Conservation (phyloP, 2,888 invertebrate species). For the Pocota personata region DNA sequence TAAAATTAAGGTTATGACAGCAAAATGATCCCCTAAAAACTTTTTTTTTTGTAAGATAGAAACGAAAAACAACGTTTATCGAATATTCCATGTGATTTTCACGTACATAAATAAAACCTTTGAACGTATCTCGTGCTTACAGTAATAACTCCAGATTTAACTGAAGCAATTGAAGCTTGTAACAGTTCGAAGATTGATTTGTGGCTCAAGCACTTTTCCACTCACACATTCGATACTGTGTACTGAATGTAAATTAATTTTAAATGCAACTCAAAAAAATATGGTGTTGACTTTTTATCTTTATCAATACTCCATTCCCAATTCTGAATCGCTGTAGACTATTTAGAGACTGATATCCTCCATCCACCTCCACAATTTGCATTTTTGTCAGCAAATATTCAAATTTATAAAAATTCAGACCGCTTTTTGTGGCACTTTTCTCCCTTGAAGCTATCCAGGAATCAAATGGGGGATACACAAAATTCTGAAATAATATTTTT, state of each 20-base stretch:
- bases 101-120: no score
- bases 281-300: slow-evolving; percentile 9
- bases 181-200: no score
- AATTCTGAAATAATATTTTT: background rate
- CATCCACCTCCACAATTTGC: background rate
- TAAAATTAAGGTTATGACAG: no score
- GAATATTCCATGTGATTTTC: no score
- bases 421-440: background rate
- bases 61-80: no score
- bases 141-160: no score
- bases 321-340: background rate
- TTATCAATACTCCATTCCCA: background rate
- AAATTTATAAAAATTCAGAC: background rate
- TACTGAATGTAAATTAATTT: background rate
- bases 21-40: no score
- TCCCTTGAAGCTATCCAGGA: background rate
- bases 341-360: background rate
- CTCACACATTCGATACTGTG: background rate
- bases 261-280: background rate
- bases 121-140: no score
- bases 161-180: no score
- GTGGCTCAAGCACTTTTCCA: background rate
- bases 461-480: background rate
- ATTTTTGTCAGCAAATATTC: slow-evolving; percentile 6
- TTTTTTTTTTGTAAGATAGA: no score